Conservation (phyloP, 1,140 invertebrate genomes). For the Apis florea region DNA sequence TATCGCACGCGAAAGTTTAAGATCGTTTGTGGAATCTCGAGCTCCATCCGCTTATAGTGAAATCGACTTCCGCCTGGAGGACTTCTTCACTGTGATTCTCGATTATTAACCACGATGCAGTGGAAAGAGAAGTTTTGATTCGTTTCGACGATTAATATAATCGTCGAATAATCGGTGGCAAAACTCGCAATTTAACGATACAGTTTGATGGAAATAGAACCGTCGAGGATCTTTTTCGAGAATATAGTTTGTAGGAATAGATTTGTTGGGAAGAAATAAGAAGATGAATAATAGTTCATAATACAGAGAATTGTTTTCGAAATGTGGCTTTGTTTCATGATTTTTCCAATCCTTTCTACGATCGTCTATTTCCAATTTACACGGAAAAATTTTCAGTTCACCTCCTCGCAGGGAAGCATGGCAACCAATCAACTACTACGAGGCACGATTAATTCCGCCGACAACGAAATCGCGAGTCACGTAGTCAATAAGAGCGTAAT, state of each 20-base stretch:
- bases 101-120: slow-evolving; percentile 43
- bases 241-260: not conserved
- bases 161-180: slow-evolving; percentile 47
- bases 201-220: slow-evolving; percentile 17
- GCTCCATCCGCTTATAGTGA: slow-evolving; percentile 9
- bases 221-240: not conserved
- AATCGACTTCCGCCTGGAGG: slow-evolving; percentile 52
- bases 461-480: slow-evolving; percentile 39
- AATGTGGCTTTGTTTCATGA: too few species aligned
- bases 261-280: too few species aligned
- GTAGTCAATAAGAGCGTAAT: slow-evolving; percentile 30
- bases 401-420: not conserved
- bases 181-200: slow-evolving; percentile 33
- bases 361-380: too few species aligned
- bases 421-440: slow-evolving; percentile 12
- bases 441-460: slow-evolving; percentile 29
- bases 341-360: too few species aligned
- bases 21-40: slow-evolving; percentile 31
- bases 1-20: not conserved
- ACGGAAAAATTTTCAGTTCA: not conserved
- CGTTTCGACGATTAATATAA: slow-evolving; percentile 56
- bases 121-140: slow-evolving; percentile 9
- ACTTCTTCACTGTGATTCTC: slow-evolving; percentile 11
- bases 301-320: too few species aligned
- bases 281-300: too few species aligned